Conservation (phyloP, 2,888 invertebrate genomes). For the Euplexia lucipara region DNA sequence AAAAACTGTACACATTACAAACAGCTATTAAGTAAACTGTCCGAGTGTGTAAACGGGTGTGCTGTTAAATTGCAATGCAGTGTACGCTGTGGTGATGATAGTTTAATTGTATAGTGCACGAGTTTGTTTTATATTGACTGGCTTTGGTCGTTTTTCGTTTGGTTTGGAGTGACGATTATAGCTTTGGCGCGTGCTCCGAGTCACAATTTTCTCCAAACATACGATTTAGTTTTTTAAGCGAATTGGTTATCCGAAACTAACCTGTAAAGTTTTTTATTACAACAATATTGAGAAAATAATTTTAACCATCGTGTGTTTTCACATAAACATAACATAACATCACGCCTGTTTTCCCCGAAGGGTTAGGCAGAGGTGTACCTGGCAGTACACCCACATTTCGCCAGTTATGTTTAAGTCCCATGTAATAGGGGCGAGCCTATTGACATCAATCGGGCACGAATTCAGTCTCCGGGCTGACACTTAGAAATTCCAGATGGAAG, state of each 20-base stretch:
- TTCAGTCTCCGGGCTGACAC: too few species aligned
- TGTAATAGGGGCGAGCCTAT: too few species aligned
- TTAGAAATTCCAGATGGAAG: too few species aligned
- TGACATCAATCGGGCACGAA: too few species aligned
- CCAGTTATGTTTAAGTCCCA: too few species aligned
- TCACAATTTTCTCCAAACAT: not conserved
- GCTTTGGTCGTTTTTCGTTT: constrained; percentile 23
- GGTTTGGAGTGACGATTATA: constrained; percentile 14
- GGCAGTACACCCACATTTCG: too few species aligned
- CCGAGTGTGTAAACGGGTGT: constrained; percentile 70
- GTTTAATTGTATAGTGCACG: constrained; percentile 51
- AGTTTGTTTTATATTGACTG: constrained; percentile 29
- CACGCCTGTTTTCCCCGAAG: too few species aligned
- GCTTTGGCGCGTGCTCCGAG: constrained; percentile 7
- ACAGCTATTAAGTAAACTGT: constrained; percentile 70
- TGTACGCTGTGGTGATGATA: constrained; percentile 56
- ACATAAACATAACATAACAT: too few species aligned
- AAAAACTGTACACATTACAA: constrained; percentile 68
- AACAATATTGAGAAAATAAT: not conserved
- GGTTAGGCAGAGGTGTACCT: too few species aligned
- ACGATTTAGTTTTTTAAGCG: too few species aligned
- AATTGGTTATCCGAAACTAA: too few species aligned
- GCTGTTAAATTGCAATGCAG: constrained; percentile 61
- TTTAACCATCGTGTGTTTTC: not conserved
- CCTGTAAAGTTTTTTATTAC: too few species aligned